Base-by-base conservation (phyloP, 2,113 vertebrate genomes). In the Menura novaehollandiae region DNA sequence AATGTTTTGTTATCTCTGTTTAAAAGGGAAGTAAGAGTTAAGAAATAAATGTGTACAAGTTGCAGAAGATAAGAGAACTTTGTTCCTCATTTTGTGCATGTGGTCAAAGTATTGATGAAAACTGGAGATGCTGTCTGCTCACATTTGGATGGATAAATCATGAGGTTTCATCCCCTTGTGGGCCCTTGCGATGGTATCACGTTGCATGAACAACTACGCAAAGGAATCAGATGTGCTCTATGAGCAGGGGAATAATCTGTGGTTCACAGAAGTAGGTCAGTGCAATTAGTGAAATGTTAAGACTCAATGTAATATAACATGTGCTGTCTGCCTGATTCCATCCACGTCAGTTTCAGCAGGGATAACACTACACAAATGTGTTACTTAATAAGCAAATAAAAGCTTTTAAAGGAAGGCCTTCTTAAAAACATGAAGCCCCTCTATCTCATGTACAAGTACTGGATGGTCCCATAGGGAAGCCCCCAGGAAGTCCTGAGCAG, bases 281-380 rank as follows among this genome's bases (percentile, higher is more conserved):
- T 78, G 85, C 72, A 86, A 88, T 96, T 94, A 96, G 43, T 46
- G 46, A 84, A 90, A 95, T 52, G 39, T 74, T 93, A 91, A 94
- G 56, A 67, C 55, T 73, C 2, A 0, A 80, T 14, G 23, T 84
- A 85, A 51, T 33, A 68, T 39, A 80, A 35, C 47, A 55, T 89
- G 75, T 90, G 85, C 72, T 56, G 15, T 64, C 83, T 93, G 88
- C 88, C 72, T 30, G 37, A 74, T 63, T 91, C 68, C 32, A 41
- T 67, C 72, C 47, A 24, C 72, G n/a, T 52, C 74, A 43, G 18
- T 58, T 78, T 80, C 67, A 71, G n/a, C 44, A 86, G 35, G 6
- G 46, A n/a, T 74, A 74, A 59, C 39, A 9, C 58, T 59, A 52
- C 47, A 56, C 19, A 55, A 58, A 81, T 41, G 20, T 59, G 43